These are phyloP conservation scores for Diaprepes abbreviatus DNA, from an alignment of 2,888 invertebrate species.

Conservation along the genomic window DNA sequence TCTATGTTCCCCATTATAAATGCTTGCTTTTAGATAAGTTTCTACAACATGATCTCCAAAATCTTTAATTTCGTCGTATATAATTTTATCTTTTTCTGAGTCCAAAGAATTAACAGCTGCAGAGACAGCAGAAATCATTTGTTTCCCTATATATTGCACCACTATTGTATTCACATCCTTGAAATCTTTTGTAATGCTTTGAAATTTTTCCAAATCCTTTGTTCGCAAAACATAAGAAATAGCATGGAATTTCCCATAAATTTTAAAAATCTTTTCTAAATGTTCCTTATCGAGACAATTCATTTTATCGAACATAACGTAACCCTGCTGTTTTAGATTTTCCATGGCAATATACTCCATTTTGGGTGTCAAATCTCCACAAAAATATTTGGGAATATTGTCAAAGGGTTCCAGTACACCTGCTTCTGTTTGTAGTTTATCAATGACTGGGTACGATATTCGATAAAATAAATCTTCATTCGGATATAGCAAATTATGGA, in stretches of 20 bases:
- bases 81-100: background rate
- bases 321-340: slow-evolving; percentile 16
- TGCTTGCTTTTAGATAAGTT: background rate
- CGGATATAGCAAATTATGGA: background rate
- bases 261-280: slow-evolving; percentile 25
- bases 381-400: too few species aligned
- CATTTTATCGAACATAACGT: slow-evolving; percentile 33
- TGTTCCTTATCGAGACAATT: slow-evolving; percentile 24
- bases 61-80: background rate
- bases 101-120: background rate
- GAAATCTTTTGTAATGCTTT: background rate
- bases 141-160: background rate
- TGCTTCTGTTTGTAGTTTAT: background rate
- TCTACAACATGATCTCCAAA: background rate
- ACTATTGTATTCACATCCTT: background rate
- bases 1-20: background rate
- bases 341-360: too few species aligned
- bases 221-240: slow-evolving; percentile 30
- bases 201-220: slow-evolving; percentile 19
- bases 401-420: background rate
- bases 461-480: slow-evolving; percentile 35
- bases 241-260: slow-evolving; percentile 42
- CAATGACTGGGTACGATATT: slow-evolving; percentile 14
- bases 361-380: too few species aligned
- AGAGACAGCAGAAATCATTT: background rate